These are phyloP conservation scores for Nemopilema nomurai DNA, from an alignment of 30 jellyfish, hydroid and myxozoan species.

Conservation along the genomic window DNA sequence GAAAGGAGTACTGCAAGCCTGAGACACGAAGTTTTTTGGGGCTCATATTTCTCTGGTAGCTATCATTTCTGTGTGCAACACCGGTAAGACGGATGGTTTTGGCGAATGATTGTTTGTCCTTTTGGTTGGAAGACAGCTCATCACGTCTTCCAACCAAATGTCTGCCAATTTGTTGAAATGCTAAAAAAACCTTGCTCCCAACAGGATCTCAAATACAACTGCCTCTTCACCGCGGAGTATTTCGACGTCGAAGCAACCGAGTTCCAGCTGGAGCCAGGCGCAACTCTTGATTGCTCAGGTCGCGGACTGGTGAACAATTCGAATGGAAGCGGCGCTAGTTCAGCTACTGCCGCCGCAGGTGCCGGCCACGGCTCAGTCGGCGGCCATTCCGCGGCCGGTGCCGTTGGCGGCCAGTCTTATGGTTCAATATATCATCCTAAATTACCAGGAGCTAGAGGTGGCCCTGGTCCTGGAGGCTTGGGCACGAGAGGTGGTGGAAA, in stretches of 20 bases:
- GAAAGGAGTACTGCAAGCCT: too few relatives aligned
- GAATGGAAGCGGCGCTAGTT: constrained; percentile 33
- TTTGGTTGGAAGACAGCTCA: too few relatives aligned
- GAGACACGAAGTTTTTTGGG: too few relatives aligned
- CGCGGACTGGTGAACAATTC: constrained; percentile 36
- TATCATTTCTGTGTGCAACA: too few relatives aligned
- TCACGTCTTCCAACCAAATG: too few relatives aligned
- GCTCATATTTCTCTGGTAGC: too few relatives aligned
- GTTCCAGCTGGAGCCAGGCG: constrained; percentile 56
- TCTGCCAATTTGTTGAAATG: too few relatives aligned
- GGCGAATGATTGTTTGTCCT: background rate
- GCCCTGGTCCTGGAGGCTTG: constrained; percentile 37
- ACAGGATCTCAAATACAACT: constrained; percentile 57
- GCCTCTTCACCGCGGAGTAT: constrained; percentile 64
- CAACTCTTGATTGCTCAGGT: constrained; percentile 58
- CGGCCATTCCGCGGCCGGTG: constrained; percentile 23
- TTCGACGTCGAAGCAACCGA: constrained; percentile 76
- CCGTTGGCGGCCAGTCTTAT: constrained; percentile 40
- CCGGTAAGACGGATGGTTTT: background rate
- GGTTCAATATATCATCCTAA: constrained; percentile 60
- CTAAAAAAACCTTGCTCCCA: background rate
- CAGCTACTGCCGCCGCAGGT: constrained; percentile 55
- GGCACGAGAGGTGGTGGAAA: constrained; percentile 76
- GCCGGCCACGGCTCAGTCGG: constrained; percentile 76
- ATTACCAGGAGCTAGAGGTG: constrained; percentile 56